Conservation (phyloP, 2,797 vertebrate species). For the Chanos chanos region DNA sequence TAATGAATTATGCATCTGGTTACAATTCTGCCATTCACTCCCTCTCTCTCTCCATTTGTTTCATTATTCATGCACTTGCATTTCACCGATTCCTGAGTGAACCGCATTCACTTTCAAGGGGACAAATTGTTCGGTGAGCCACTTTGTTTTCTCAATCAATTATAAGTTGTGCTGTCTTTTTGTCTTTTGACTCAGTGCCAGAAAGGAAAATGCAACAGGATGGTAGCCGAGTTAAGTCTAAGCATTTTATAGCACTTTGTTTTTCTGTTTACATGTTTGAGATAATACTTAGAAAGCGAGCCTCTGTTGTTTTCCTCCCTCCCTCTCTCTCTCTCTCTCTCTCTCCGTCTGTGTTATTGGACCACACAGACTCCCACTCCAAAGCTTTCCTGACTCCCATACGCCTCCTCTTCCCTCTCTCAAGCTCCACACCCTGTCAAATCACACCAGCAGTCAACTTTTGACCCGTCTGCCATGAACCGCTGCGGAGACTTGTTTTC, state of each 20-base stretch:
- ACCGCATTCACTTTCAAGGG: background rate
- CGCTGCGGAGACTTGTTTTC: no score
- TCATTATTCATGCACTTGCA: constrained; percentile 23
- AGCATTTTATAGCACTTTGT: background rate
- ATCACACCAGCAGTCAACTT: background rate
- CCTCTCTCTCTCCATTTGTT: constrained; percentile 19
- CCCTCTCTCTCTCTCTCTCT: background rate
- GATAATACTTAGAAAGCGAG: constrained; percentile 1
- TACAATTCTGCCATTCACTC: constrained; percentile 3
- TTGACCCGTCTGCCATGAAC: constrained; percentile 14
- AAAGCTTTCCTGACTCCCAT: constrained; percentile 18
- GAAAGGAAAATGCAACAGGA: background rate
- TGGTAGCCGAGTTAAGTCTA: background rate
- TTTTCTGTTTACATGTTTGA: background rate
- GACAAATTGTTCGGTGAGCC: constrained; percentile 3
- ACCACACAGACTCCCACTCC: background rate
- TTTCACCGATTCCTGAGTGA: background rate
- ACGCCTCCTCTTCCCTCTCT: constrained; percentile 15
- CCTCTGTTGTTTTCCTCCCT: background rate
- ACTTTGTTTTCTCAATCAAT: background rate
- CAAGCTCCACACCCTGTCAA: constrained; percentile 8
- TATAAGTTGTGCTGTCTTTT: no score
- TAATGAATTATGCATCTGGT: constrained; percentile 28
- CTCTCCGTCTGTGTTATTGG: background rate
- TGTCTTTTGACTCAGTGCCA: no score